Percentiles rank a stretch among this genome's conserved stretches.
phyloP scores from a whole-genome alignment of 1,140 invertebrate genomes.

The Penaeus chinensis region DNA sequence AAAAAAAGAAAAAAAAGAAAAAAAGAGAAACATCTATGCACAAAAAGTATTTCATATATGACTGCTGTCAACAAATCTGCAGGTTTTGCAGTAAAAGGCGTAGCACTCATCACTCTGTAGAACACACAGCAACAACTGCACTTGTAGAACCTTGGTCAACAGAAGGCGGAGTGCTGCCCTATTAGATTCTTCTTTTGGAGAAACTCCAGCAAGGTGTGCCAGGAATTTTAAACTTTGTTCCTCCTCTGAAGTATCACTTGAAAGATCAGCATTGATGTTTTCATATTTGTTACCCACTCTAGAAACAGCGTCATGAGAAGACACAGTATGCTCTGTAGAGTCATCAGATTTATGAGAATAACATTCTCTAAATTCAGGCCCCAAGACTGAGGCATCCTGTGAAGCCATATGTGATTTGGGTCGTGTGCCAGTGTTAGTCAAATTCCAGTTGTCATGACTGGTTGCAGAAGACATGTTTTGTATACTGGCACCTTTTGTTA shows the following conservation, averaged over 20 bases:
- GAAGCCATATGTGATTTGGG: no score
- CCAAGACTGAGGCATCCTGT: no score
- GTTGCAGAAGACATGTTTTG: no score
- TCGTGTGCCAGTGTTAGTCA: no score
- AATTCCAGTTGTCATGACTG: no score
- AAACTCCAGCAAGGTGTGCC: slow-evolving; percentile 10
- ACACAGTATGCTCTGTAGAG: no score
- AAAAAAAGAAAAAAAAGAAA: background rate
- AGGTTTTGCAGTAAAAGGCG: slow-evolving; percentile 36
- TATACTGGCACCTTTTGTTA: no score
- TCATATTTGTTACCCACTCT: no score
- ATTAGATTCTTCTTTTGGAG: background rate
- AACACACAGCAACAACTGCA: slow-evolving; percentile 19
- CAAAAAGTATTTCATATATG: background rate
- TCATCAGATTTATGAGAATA: no score
- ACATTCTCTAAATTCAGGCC: no score
- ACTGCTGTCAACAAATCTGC: slow-evolving; percentile 20
- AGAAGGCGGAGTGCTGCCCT: slow-evolving; percentile 14
- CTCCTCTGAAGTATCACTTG: background rate
- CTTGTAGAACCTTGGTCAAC: slow-evolving; percentile 24
- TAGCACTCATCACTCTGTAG: slow-evolving; percentile 22
- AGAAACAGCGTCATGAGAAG: no score
- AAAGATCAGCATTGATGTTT: no score
- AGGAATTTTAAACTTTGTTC: background rate
- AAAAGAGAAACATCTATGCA: background rate